Evolutionary conservation across 2,113 vertebrate genomes (phyloP).

Genomic region (Cyprinus carpio): DNA sequence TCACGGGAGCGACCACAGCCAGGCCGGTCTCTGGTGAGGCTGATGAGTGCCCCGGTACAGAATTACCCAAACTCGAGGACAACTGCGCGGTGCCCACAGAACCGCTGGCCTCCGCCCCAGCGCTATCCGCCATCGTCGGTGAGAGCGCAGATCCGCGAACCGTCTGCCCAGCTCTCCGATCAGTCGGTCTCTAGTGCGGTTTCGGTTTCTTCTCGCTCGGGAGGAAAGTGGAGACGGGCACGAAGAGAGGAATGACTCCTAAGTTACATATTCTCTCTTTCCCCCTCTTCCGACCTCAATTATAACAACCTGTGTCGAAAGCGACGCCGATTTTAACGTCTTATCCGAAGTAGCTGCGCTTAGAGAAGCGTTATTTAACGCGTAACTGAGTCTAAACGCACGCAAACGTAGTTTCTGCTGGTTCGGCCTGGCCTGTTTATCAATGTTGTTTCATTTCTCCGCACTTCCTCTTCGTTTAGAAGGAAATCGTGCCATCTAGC

Average conservation of each 20-base stretch:
- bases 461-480: slow-evolving; percentile 49
- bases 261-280: slow-evolving; percentile 50
- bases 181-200: neutral
- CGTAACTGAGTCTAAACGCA: neutral
- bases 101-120: slow-evolving; percentile 62
- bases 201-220: slow-evolving; percentile 38
- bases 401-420: slow-evolving; percentile 4
- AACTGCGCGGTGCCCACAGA: slow-evolving; percentile 49
- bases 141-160: no score
- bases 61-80: slow-evolving; percentile 67
- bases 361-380: neutral
- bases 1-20: neutral
- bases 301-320: neutral
- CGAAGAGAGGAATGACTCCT: slow-evolving; percentile 50
- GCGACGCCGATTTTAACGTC: neutral
- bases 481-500: slow-evolving; percentile 39
- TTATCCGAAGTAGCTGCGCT: no score
- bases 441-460: slow-evolving; percentile 32
- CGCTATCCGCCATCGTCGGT: slow-evolving; percentile 74
- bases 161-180: slow-evolving; percentile 22
- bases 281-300: slow-evolving; percentile 20
- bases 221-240: slow-evolving; percentile 11
- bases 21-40: slow-evolving; percentile 62
- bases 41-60: slow-evolving; percentile 62
- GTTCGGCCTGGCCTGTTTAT: slow-evolving; percentile 22